phyloP scores from a whole-genome alignment of 2,797 vertebrate species.

The Fringilla coelebs region DNA sequence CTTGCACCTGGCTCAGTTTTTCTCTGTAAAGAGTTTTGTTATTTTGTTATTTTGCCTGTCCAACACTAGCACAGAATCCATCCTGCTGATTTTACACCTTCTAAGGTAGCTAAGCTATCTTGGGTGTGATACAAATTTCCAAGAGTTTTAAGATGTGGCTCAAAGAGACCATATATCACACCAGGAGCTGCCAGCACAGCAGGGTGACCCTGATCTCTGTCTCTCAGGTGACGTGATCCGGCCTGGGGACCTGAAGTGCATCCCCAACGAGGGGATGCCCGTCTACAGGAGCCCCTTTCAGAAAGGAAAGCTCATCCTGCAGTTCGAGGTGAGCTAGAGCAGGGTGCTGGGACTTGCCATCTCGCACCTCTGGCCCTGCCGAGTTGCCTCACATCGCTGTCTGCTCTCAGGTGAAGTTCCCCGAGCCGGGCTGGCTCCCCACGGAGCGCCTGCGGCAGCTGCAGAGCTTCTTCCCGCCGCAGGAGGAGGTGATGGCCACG shows the following conservation, averaged over 20 bases:
- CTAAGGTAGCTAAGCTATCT: neutral
- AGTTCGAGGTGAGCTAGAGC: slow-evolving; percentile 55
- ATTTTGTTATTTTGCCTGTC: too few species aligned
- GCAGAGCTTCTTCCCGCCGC: slow-evolving; percentile 80
- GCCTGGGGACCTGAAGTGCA: slow-evolving; percentile 55
- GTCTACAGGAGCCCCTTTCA: slow-evolving; percentile 59
- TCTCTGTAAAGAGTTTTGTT: neutral
- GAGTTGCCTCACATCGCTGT: rapidly evolving
- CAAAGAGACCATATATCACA: neutral
- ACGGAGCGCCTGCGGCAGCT: slow-evolving; percentile 82
- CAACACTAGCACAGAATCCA: neutral
- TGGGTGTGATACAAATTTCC: neutral
- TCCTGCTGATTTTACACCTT: neutral
- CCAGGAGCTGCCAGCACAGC: rapidly evolving
- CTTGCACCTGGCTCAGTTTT: neutral
- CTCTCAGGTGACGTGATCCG: slow-evolving; percentile 62
- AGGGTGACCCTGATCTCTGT: rapidly evolving
- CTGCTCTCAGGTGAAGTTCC: slow-evolving; percentile 81
- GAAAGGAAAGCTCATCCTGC: slow-evolving; percentile 67
- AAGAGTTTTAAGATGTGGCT: neutral
- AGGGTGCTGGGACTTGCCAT: rapidly evolving
- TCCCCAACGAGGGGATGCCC: slow-evolving; percentile 70
- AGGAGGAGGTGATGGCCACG: slow-evolving; percentile 80
- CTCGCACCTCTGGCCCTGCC: rapidly evolving
- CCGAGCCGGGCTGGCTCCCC: slow-evolving; percentile 85